Evolutionary conservation across 2,113 vertebrate species (phyloP), one percentile per base, ranked within the genome.

Genomic region (Stercorarius parasiticus): DNA sequence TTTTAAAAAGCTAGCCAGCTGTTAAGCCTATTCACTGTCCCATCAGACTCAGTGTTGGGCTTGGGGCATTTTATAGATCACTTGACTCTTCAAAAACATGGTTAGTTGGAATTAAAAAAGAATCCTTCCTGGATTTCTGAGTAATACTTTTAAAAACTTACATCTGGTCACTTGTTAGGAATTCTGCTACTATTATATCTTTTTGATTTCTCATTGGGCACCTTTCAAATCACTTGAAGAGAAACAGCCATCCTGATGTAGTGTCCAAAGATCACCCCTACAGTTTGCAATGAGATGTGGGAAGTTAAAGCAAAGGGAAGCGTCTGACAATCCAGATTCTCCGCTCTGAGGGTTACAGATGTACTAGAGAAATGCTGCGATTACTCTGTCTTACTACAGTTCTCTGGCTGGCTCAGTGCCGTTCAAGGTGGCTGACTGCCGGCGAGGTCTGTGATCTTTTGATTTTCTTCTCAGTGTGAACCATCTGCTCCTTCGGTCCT

Each of bases 381-480:
- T 69, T 82, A 34, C 29, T 91, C 32, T 90, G 30, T 69, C 11
- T 89, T 84, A 30, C 61, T 76, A 40, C 50, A 79, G 22, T 80
- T 69, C 77, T 89, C 52, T 7, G 11, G 6, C 78, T 91, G 91
- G 66, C 91, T 82, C 21, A 49, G 36, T 0, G 18, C 89, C 73
- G 56, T 52, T 55, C 5, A 5, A 76, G 47, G 73, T 80, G 94
- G 87, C 78, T 82, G 47, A 52, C 49, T 94, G 89, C 91, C 93
- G 95, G 12, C 9, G 29, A 87, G 70, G 56, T 93, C 90, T 93
- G 61, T 79, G 91, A 93, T 94, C 81, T 93, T 89, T 91, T 69
- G 87, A 85, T 95, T 91, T 91, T 91, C 52, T 87, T 79, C 84
- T 96, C 61, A 61, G 78, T 56, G 32, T 69, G 84, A 96, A 34